Base-by-base conservation (phyloP, 2,113 vertebrate species). In the Uropsilus gracilis region DNA sequence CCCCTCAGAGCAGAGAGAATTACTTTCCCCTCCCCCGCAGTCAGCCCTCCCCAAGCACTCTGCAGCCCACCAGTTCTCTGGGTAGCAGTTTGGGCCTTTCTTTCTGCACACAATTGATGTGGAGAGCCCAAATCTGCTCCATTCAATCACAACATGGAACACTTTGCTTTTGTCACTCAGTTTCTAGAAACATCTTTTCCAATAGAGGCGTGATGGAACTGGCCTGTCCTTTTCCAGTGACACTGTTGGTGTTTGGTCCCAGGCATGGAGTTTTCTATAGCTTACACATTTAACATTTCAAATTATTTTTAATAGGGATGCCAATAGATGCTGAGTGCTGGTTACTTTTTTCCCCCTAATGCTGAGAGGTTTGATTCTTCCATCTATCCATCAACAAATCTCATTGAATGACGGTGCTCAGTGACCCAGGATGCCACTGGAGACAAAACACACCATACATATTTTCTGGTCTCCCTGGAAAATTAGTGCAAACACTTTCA, bases 381-480 rank as follows among this genome's bases (percentile, higher is more conserved):
- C 94, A 44, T 96, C 96, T 94, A 97, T 97, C 97, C 96, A 95
- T 97, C 97, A 97, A 97, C 96, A 97, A 89, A 95, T 93, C 63
- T 2, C 95, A 93, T 75, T 97, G 96, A 97, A 96, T 96, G 96
- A 91, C 89, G 84, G 93, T 97, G 96, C 91, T 97, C 97, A 97
- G 96, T 97, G 97, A 97, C 97, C 96, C 97, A 97, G 94, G 97
- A 84, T 97, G 97, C 96, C 96, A 96, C 94, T 17, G 55, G 80
- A 96, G 95, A 97, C 96, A 97, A 97, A 97, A 97, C 96, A 89
- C 95, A 91, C 96, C 87, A 86, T 87, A 97, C 97, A 97, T 97
- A 97, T 95, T 97, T 97, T 96, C 97, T 96, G 96, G 96, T 97
- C 96, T 97, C 97, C 97, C 96, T 97, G 97, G 96, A 97, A 97